These are phyloP conservation scores for Apodemia zela DNA, from an alignment of 2,888 invertebrate species.

Conservation along the genomic window DNA sequence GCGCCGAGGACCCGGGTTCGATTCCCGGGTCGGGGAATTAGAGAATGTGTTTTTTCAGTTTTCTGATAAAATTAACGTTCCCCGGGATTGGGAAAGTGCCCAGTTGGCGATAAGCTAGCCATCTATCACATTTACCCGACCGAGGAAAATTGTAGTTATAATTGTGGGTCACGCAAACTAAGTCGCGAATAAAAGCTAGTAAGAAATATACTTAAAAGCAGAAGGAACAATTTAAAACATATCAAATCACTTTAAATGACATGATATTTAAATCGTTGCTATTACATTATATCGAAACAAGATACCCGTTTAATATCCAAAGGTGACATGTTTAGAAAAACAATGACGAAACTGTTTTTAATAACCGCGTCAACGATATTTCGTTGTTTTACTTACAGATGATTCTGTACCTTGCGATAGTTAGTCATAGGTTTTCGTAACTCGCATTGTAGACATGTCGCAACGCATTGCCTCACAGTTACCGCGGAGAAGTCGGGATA, in stretches of 20 bases:
- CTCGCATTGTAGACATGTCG: slow-evolving; percentile 76
- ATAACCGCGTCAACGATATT: slow-evolving; percentile 50
- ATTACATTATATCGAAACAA: not conserved
- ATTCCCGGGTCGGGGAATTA: no score
- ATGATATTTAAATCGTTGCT: not conserved
- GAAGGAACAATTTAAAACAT: not conserved
- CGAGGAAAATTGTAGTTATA: no score
- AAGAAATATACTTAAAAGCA: not conserved
- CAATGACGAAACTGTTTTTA: slow-evolving; percentile 58
- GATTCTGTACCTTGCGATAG: slow-evolving; percentile 54
- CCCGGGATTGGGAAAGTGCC: no score
- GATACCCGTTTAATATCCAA: not conserved
- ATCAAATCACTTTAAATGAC: not conserved
- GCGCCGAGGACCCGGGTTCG: no score
- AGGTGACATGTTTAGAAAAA: slow-evolving; percentile 23
- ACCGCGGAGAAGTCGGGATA: slow-evolving; percentile 67
- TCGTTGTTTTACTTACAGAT: slow-evolving; percentile 44
- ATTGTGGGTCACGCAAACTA: no score
- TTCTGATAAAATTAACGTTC: no score
- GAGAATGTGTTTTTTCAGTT: no score
- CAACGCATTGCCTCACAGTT: slow-evolving; percentile 68
- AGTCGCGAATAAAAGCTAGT: no score
- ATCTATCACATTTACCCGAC: no score
- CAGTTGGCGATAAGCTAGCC: no score
- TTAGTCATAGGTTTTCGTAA: slow-evolving; percentile 78